phyloP scores from a whole-genome alignment of 2,113 vertebrate species.

The Cyphomyrus plagiostoma region DNA sequence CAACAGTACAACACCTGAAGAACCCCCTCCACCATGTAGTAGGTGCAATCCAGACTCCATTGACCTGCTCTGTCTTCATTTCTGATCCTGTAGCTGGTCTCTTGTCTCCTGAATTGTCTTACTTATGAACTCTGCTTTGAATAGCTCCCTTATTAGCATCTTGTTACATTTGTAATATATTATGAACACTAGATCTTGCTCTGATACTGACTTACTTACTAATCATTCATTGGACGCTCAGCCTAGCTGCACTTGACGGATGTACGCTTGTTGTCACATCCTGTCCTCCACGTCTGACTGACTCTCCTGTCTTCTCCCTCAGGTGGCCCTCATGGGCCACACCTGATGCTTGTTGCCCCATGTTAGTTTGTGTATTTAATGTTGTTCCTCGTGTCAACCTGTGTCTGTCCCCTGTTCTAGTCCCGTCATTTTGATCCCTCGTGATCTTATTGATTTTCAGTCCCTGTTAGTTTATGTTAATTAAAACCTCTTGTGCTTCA shows the following conservation, averaged over 20 bases:
- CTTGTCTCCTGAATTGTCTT: background rate
- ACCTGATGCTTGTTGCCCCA: no score
- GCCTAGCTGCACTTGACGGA: background rate
- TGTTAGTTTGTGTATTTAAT: no score
- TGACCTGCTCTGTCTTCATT: background rate
- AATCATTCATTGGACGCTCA: background rate
- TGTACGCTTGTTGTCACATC: background rate
- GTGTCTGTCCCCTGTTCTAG: no score
- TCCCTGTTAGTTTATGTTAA: no score
- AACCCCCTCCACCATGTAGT: background rate
- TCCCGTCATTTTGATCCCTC: no score
- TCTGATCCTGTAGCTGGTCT: background rate
- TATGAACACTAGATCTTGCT: background rate
- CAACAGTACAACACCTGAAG: background rate
- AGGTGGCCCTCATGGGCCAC: no score
- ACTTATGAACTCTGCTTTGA: background rate
- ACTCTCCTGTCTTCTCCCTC: no score
- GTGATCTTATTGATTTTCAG: no score
- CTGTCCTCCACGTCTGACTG: no score
- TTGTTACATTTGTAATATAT: background rate
- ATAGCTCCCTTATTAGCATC: background rate
- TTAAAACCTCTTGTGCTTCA: no score
- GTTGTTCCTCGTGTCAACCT: no score
- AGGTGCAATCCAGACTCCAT: background rate
- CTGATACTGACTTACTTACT: background rate